These are phyloP conservation scores for Dicerorhinus sumatrensis DNA, from an alignment of 2,113 vertebrate species.

Conservation along the genomic window DNA sequence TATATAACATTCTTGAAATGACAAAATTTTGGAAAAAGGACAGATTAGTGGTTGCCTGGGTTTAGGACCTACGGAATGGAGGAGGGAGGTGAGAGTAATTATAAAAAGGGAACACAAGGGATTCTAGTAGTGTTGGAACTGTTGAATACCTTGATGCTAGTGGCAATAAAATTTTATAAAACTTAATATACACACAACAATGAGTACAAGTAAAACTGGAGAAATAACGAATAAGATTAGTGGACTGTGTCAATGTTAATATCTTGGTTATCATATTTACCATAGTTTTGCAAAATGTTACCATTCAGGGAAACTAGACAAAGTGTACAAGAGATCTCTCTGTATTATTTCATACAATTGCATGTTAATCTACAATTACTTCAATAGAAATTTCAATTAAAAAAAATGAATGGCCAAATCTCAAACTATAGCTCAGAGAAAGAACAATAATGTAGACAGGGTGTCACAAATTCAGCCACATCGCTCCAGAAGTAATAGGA, in stretches of 20 bases:
- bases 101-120: background rate
- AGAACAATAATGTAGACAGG: background rate
- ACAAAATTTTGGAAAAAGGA: background rate
- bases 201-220: background rate
- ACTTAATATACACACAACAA: background rate
- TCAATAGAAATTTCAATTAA: background rate
- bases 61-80: background rate
- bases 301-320: background rate
- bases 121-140: background rate
- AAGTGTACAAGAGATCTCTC: background rate
- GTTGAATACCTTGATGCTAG: background rate
- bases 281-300: background rate
- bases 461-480: background rate
- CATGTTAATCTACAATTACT: background rate
- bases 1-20: background rate
- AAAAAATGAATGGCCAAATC: background rate
- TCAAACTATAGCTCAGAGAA: background rate
- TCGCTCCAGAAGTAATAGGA: background rate
- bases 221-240: background rate
- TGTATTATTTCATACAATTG: background rate
- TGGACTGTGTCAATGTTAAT: background rate
- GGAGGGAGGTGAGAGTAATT: background rate
- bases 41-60: background rate
- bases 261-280: background rate
- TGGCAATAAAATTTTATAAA: background rate